Base-by-base conservation (phyloP, 2,113 vertebrate genomes). In the Notarius quadriscutis region DNA sequence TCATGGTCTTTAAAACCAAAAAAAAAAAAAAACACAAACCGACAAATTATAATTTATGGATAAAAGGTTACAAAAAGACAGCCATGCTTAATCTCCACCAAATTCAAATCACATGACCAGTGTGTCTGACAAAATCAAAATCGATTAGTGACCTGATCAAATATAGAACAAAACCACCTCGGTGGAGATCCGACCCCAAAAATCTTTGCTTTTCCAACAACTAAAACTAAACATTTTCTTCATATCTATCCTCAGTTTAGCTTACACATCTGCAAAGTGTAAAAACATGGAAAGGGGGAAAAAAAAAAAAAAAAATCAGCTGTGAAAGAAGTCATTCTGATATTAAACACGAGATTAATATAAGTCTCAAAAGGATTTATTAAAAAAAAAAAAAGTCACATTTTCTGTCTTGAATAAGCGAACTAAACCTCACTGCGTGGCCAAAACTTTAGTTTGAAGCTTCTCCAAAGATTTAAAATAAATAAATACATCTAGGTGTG, bases 401-500 rank as follows among this genome's bases (percentile, higher is more conserved):
- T 77, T 30, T 79, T 62, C 78, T 69, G 79, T 34, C 81, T 62
- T 79, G 78, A 85, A 82, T 81, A 17, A 51, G 41, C 5, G 74
- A 50, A 25, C 48, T 51, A 1, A 77, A 25, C 75, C 50, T 53
- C 22, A 53, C 75, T n/a, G 75, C 50, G 30, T 5, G 80, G 87
- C 57, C 87, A 87, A 83, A 92, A 90, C 69, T 83, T 67, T 93
- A 53, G 50, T 51, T 87, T 74, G 65, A 58, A 88, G 87, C 63
- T 71, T 84, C 81, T 67, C 84, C 15, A 65, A 41, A 89, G 92
- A 89, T 88, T 81, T 62, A 80, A 93, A 93, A 93, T 85, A 95
- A 95, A 95, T 95, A 95, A 95, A 95, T 95, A 95, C 25, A 77
- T 67, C 83, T 85, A 91, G 41, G 41, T 90, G 11, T 63, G 89